Conservation (phyloP, 2,888 invertebrate genomes). For the Ormyrus rosae region DNA sequence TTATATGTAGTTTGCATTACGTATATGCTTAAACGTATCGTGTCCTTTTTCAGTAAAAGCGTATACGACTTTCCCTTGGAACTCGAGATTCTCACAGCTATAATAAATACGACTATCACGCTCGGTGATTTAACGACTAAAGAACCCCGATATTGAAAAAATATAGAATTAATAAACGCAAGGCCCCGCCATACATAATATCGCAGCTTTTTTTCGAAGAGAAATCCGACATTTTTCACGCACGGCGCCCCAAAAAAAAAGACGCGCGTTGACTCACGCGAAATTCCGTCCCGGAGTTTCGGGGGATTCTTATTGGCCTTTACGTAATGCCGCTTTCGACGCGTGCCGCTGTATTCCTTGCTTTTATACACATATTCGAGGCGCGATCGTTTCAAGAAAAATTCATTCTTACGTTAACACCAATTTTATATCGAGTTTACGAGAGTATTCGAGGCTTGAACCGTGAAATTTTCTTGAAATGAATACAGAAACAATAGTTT, state of each 20-base stretch:
- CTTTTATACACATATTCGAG: neutral
- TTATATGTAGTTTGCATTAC: neutral
- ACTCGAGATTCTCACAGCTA: slow-evolving; percentile 27
- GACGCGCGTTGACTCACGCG: slow-evolving; percentile 13
- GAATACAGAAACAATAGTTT: too few species aligned
- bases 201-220: neutral
- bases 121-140: neutral
- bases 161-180: neutral
- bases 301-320: slow-evolving; percentile 11
- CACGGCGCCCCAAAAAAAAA: neutral
- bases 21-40: neutral
- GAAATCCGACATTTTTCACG: slow-evolving; percentile 36
- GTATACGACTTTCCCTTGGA: slow-evolving; percentile 49
- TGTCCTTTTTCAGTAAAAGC: slow-evolving; percentile 32
- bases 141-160: slow-evolving; percentile 5
- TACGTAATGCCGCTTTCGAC: slow-evolving; percentile 34
- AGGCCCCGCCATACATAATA: neutral
- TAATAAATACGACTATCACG: neutral
- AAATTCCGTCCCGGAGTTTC: slow-evolving; percentile 9
- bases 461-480: neutral
- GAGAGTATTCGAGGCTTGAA: neutral
- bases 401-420: too few species aligned
- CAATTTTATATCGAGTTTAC: neutral
- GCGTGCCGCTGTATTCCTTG: neutral
- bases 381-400: neutral